phyloP scores from a whole-genome alignment of 2,888 invertebrate genomes.

The Heliconius erato region DNA sequence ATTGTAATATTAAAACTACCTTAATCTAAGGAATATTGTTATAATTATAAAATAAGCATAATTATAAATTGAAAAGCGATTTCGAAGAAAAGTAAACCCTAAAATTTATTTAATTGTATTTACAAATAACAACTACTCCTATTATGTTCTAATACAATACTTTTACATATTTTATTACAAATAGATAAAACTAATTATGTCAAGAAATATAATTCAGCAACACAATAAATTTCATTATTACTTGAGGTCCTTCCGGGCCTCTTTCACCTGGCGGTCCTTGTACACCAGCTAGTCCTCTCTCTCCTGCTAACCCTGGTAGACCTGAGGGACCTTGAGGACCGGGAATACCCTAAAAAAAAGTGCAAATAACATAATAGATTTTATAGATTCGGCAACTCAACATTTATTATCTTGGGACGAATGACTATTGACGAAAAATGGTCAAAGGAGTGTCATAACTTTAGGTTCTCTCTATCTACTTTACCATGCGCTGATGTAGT shows the following conservation, averaged over 20 bases:
- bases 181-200: neutral
- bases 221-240: constrained; percentile 55
- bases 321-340: constrained; percentile 66
- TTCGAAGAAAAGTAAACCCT: no score
- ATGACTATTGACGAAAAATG: no score
- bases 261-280: constrained; percentile 72
- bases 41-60: no score
- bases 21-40: no score
- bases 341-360: constrained; percentile 60
- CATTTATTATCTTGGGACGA: neutral
- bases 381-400: neutral
- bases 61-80: no score
- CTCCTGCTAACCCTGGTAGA: constrained; percentile 61
- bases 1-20: neutral
- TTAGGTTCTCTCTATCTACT: no score
- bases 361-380: neutral
- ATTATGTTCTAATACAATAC: neutral
- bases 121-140: neutral
- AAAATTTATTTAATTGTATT: neutral
- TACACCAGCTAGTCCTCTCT: constrained; percentile 62
- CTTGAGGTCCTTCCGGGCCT: constrained; percentile 82
- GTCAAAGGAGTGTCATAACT: no score
- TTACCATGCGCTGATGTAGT: no score
- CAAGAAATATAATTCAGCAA: neutral
- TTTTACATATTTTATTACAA: neutral